These are phyloP conservation scores for Dexiosoma caninum DNA, from an alignment of 2,888 invertebrate genomes.

Conservation along the genomic window DNA sequence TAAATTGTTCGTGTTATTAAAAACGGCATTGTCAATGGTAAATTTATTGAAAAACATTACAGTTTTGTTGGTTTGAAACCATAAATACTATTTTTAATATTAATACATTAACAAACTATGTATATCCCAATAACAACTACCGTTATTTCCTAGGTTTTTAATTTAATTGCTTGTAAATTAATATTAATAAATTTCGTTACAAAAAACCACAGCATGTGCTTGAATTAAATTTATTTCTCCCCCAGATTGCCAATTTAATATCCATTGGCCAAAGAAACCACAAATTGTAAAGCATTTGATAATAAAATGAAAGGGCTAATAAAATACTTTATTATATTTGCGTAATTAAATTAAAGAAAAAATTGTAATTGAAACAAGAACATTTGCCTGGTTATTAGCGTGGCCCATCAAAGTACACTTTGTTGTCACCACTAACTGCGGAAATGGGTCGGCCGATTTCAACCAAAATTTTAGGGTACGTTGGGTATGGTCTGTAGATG, in stretches of 20 bases:
- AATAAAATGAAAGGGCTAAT: neutral
- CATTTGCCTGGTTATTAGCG: too few species aligned
- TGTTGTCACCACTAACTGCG: too few species aligned
- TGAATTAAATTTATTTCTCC: neutral
- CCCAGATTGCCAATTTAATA: neutral
- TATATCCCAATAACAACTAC: neutral
- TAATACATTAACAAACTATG: slow-evolving; percentile 4
- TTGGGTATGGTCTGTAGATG: too few species aligned
- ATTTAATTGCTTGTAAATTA: slow-evolving; percentile 13
- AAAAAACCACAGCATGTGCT: slow-evolving; percentile 43
- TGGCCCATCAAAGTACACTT: too few species aligned
- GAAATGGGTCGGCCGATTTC: too few species aligned
- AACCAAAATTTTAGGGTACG: too few species aligned
- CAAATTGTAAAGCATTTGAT: neutral
- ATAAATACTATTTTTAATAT: neutral
- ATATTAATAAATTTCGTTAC: slow-evolving; percentile 38
- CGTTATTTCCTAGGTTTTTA: neutral
- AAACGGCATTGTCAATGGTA: slow-evolving; percentile 20
- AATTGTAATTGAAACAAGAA: neutral
- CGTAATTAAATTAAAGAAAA: neutral
- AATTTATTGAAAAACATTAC: neutral
- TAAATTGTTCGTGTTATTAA: too few species aligned
- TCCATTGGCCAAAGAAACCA: neutral
- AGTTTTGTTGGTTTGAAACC: neutral
- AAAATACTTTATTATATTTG: too few species aligned